phyloP scores from a whole-genome alignment of 2,888 invertebrate genomes.

The Platycnemis pennipes region DNA sequence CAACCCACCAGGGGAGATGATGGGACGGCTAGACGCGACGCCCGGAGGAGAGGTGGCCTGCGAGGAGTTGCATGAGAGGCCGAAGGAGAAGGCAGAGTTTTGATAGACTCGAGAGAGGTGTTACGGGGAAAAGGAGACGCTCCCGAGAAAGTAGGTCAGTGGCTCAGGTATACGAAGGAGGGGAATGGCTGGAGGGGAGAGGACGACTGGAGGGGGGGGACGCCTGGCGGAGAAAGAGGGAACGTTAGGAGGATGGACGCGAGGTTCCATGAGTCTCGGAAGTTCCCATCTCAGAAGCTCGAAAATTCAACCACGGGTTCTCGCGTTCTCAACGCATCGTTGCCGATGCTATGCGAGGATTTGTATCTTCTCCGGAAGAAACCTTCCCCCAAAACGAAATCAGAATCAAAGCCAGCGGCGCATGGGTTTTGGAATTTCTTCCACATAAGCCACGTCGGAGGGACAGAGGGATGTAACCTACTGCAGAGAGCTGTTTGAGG shows the following conservation, averaged over 20 bases:
- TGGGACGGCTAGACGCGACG: not conserved
- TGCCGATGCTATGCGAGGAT: not conserved
- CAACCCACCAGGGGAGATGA: not conserved
- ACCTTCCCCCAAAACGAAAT: not conserved
- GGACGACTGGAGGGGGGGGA: not conserved
- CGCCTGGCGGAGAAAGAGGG: not conserved
- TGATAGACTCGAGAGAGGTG: not conserved
- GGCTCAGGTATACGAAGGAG: slow-evolving; percentile 50
- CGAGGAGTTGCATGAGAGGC: not conserved
- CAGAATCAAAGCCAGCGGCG: not conserved
- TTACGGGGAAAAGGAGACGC: slow-evolving; percentile 39
- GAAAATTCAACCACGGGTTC: not conserved
- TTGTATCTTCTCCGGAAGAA: not conserved
- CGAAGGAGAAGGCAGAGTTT: not conserved
- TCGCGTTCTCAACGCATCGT: not conserved
- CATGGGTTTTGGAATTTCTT: not conserved
- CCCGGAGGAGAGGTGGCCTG: not conserved
- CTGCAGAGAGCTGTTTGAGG: not conserved
- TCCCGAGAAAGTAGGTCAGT: slow-evolving; percentile 60
- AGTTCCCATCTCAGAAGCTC: not conserved
- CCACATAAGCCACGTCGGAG: not conserved
- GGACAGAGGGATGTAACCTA: not conserved
- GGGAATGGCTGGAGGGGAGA: not conserved
- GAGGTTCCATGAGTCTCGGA: not conserved
- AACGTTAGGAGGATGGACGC: not conserved